A percentile compares a stretch with the other conserved stretches of the same genome.
Evolutionary conservation across 2,797 vertebrate species (phyloP).

Genomic region (Takifugu ocellatus): DNA sequence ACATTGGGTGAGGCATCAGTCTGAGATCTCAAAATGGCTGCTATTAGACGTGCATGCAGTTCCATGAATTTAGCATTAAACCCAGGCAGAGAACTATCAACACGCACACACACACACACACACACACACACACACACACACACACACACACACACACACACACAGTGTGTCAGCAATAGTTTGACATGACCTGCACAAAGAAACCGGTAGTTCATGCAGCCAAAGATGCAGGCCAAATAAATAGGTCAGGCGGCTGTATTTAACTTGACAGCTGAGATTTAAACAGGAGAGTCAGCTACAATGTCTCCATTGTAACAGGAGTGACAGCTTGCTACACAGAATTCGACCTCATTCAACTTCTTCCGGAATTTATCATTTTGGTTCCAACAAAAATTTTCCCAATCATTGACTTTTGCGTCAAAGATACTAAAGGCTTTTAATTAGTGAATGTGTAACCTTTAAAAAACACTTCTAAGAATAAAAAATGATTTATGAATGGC

Average conservation of each 20-base stretch:
- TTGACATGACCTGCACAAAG: slow-evolving; percentile 11
- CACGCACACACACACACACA: too few relatives aligned
- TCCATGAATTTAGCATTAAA: background rate
- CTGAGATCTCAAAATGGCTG: slow-evolving; percentile 22
- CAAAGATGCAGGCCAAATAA: slow-evolving; percentile 29
- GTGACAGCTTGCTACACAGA: slow-evolving; percentile 19
- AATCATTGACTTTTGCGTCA: too few relatives aligned
- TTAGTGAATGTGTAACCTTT: too few relatives aligned
- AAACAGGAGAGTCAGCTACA: slow-evolving; percentile 29
- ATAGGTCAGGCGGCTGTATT: slow-evolving; percentile 38
- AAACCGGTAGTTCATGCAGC: slow-evolving; percentile 33
- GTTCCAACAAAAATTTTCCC: too few relatives aligned
- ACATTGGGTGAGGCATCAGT: slow-evolving; percentile 28
- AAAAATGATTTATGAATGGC: too few relatives aligned
- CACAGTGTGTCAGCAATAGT: background rate
- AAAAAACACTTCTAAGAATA: too few relatives aligned
- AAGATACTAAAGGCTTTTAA: too few relatives aligned
- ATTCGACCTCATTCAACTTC: slow-evolving; percentile 15
- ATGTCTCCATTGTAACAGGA: slow-evolving; percentile 4
- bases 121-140: too few relatives aligned
- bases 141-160: too few relatives aligned
- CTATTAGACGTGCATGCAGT: background rate
- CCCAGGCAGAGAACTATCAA: background rate
- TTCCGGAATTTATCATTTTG: background rate
- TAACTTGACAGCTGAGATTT: slow-evolving; percentile 36